phyloP scores from a whole-genome alignment of 2,888 invertebrate species.

The Cryptus armator region DNA sequence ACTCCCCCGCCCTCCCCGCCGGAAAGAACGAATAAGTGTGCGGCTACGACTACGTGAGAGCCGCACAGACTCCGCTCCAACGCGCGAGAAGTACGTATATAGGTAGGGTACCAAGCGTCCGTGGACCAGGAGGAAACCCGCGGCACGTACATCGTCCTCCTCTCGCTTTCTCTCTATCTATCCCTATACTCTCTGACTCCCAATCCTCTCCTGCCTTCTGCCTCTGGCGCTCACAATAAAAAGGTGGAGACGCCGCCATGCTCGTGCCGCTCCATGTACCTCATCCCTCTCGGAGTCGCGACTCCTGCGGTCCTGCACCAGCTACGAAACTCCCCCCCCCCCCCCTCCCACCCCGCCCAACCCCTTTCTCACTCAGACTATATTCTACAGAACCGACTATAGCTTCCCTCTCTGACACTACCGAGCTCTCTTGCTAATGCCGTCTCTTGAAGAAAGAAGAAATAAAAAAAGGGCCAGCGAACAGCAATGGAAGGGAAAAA shows the following conservation, averaged over 20 bases:
- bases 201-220: slow-evolving; percentile 76
- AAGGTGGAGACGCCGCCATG: slow-evolving; percentile 84
- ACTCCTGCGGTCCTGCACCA: slow-evolving; percentile 52
- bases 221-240: slow-evolving; percentile 84
- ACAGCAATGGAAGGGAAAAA: slow-evolving; percentile 3
- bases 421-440: slow-evolving; percentile 37
- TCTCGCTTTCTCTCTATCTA: background rate
- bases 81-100: slow-evolving; percentile 49
- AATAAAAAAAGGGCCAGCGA: background rate
- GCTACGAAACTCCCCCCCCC: slow-evolving; percentile 53
- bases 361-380: slow-evolving; percentile 29
- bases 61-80: slow-evolving; percentile 48
- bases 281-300: slow-evolving; percentile 60
- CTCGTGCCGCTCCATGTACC: slow-evolving; percentile 72
- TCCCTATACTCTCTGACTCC: slow-evolving; percentile 65
- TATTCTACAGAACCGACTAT: slow-evolving; percentile 57
- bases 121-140: slow-evolving; percentile 64
- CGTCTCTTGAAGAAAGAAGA: slow-evolving; percentile 64
- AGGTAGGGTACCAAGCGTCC: slow-evolving; percentile 41
- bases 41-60: slow-evolving; percentile 52
- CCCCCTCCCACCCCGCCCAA: slow-evolving; percentile 40
- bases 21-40: slow-evolving; percentile 80
- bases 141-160: slow-evolving; percentile 63
- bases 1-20: slow-evolving; percentile 52
- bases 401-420: slow-evolving; percentile 25